A percentile compares a stretch with the other conserved stretches of the same genome.
phyloP scores from a whole-genome alignment of 2,888 invertebrate species.

The Empis livida region DNA sequence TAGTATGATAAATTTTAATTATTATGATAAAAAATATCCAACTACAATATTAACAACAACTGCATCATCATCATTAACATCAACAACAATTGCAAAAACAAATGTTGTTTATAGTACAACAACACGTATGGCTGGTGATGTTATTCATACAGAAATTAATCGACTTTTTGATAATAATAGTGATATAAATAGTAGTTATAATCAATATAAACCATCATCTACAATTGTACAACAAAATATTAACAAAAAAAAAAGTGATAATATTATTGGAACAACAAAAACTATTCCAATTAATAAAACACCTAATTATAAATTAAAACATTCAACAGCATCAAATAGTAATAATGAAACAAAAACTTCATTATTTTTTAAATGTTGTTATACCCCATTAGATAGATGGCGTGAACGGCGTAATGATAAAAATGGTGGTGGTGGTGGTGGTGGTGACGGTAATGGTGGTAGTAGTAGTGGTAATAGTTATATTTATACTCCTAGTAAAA shows the following conservation, averaged over 20 bases:
- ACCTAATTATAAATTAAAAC: too few species aligned
- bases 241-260: too few species aligned
- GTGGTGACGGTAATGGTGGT: background rate
- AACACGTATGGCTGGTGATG: slow-evolving; percentile 8
- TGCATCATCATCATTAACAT: background rate
- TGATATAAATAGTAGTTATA: background rate
- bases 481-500: background rate
- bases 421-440: background rate
- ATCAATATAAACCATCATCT: background rate
- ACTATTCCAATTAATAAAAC: background rate
- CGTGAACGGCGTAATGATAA: slow-evolving; percentile 21
- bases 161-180: background rate
- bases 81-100: slow-evolving; percentile 1
- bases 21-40: too few species aligned
- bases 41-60: background rate
- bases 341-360: slow-evolving; percentile 11
- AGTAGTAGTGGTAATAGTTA: background rate
- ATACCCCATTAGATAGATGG: slow-evolving; percentile 34
- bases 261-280: background rate
- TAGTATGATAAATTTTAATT: too few species aligned
- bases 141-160: slow-evolving; percentile 4
- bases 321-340: background rate
- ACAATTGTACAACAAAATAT: background rate
- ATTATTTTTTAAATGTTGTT: slow-evolving; percentile 34
- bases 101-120: slow-evolving; percentile 8